Evolutionary conservation across 2,797 vertebrate genomes (phyloP), one percentile per base, ranked within the genome.

Genomic region (Brotula barbata): DNA sequence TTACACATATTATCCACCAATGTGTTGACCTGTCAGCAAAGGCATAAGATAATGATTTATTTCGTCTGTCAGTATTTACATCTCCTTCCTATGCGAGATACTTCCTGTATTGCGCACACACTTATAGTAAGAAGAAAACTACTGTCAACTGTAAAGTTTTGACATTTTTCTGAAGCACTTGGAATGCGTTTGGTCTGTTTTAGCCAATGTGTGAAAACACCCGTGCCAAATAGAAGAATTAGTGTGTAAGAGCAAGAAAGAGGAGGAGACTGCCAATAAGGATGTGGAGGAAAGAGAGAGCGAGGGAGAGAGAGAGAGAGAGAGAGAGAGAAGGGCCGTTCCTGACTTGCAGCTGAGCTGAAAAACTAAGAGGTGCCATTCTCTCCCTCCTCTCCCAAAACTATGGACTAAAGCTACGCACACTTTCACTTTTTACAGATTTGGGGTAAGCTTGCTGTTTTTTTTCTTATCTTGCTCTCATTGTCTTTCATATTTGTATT

Each of bases 201-300:
- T 28, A 4, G 25, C 25, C 25, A 4, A 28, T 28, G 25, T 28
- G 25, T 8, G 25, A 28, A 8, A 28, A 28, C 25, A 4, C 25
- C 8, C 4, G 4, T 28, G 4, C 8, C 25, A 4, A 8, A 28
- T n/a, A 28, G 4, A 28, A 4, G 25, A 4, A 28, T 4, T 4
- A 28, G 25, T 28, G 25, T 28, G 25, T 4, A 28, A 28, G 25
- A 28, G 25, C 4, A 28, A 68, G 69, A 59, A 17, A 53, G 64
- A 62, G 83, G 83, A 61, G 84, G 85, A 77, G 84, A 51, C 54
- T 61, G 45, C 39, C 15, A 56, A 28, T 9, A 48, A 23, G 68
- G 21, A 22, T 20, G 40, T 19, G 14, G 62, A 69, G 70, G 61
- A 66, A 7, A 60, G 57, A 68, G 1, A 10, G 60, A 65, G 13